phyloP scores from a whole-genome alignment of 2,113 vertebrate genomes.

The Poeciliopsis turrubarensis region DNA sequence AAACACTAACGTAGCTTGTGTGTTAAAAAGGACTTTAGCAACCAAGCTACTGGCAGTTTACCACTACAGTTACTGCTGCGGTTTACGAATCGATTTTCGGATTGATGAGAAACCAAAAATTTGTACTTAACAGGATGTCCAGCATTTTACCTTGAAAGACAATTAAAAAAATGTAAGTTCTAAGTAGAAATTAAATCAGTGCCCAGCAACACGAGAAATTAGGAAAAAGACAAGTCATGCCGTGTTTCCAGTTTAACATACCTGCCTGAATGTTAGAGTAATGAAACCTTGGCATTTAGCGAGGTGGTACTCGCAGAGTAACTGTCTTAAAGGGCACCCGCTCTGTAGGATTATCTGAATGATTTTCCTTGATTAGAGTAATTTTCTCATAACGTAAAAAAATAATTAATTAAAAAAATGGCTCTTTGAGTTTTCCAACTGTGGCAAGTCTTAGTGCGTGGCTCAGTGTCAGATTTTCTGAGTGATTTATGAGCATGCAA shows the following conservation, averaged over 20 bases:
- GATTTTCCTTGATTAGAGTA: slow-evolving; percentile 21
- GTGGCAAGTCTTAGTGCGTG: slow-evolving; percentile 47
- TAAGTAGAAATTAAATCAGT: too few species aligned
- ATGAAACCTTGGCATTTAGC: not conserved
- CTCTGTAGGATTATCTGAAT: slow-evolving; percentile 36
- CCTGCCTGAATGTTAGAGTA: not conserved
- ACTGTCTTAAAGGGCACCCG: slow-evolving; percentile 1
- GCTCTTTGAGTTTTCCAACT: slow-evolving; percentile 40
- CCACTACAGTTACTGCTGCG: too few species aligned
- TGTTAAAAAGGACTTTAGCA: too few species aligned
- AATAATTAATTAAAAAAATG: slow-evolving; percentile 56
- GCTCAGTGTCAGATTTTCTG: slow-evolving; percentile 54
- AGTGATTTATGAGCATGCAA: slow-evolving; percentile 80
- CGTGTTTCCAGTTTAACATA: not conserved
- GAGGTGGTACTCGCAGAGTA: not conserved
- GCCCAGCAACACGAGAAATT: not conserved
- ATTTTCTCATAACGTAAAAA: slow-evolving; percentile 33
- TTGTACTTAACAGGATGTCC: too few species aligned
- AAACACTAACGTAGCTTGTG: too few species aligned
- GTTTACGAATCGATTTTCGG: too few species aligned
- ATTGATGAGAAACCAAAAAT: too few species aligned
- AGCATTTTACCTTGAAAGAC: too few species aligned
- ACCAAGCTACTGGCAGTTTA: too few species aligned
- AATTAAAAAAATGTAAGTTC: too few species aligned
- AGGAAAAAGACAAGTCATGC: not conserved